phyloP scores from a whole-genome alignment of 2,113 vertebrate genomes.

The Syngnathus scovelli region DNA sequence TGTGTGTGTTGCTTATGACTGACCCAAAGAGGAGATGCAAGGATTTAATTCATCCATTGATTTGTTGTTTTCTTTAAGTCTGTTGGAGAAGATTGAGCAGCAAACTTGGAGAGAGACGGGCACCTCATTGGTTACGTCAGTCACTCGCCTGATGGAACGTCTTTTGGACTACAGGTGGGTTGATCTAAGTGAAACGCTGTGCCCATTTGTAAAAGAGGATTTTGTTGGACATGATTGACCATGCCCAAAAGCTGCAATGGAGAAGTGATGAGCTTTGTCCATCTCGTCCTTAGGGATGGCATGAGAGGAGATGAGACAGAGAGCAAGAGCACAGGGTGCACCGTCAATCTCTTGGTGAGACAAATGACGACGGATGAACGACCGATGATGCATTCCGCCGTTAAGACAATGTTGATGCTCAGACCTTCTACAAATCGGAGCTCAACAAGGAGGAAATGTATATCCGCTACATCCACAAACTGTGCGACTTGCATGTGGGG shows the following conservation, averaged over 20 bases:
- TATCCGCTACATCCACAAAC: constrained; percentile 96
- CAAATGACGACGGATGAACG: too few species aligned
- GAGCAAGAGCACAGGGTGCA: constrained; percentile 97
- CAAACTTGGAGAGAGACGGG: constrained; percentile 97
- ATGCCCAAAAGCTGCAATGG: neutral
- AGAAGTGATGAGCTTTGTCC: neutral
- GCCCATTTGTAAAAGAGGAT: too few species aligned
- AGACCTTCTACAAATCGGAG: constrained; percentile 99
- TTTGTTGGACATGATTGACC: neutral
- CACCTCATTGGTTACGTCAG: constrained; percentile 91
- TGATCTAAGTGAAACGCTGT: too few species aligned
- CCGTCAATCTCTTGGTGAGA: constrained; percentile 92
- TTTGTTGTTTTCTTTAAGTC: constrained; percentile 62
- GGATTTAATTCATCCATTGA: neutral
- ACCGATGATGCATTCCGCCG: too few species aligned
- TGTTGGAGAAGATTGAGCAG: constrained; percentile 97
- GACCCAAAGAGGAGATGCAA: neutral
- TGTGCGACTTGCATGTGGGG: constrained; percentile 96
- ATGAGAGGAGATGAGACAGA: constrained; percentile 98
- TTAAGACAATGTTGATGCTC: neutral
- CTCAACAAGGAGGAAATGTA: constrained; percentile 99
- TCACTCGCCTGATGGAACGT: constrained; percentile 95
- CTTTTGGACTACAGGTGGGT: constrained; percentile 91
- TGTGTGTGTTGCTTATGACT: neutral
- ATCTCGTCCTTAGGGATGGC: constrained; percentile 77